Evolutionary conservation across 1,140 invertebrate genomes (phyloP).

Genomic region (Helicoverpa zea): DNA sequence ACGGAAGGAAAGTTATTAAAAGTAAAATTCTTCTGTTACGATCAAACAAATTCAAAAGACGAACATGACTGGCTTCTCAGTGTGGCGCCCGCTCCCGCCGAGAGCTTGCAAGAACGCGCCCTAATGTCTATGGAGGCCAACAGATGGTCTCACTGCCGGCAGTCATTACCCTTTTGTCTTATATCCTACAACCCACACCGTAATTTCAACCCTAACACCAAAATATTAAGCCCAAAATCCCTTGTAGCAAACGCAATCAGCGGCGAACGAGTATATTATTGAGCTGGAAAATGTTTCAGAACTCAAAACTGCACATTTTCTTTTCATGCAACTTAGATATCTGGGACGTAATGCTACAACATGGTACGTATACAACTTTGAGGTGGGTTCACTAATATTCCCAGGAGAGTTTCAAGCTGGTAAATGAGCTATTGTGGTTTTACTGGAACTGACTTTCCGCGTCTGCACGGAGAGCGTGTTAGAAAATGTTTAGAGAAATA

Average conservation of each 20-base stretch:
- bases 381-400: conserved; percentile 37
- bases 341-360: conserved; percentile 41
- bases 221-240: conserved; percentile 40
- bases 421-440: conserved; percentile 41
- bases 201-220: conserved; percentile 49
- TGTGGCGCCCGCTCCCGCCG: conserved; percentile 54
- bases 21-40: conserved; percentile 30
- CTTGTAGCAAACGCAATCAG: conserved; percentile 53
- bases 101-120: conserved; percentile 62
- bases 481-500: conserved; percentile 21
- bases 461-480: not conserved
- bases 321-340: conserved; percentile 44
- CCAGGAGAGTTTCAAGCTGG: not conserved
- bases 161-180: conserved; percentile 76
- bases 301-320: conserved; percentile 72
- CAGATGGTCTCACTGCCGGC: conserved; percentile 71
- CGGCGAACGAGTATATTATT: conserved; percentile 69
- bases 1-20: conserved; percentile 34
- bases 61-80: conserved; percentile 48
- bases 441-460: conserved; percentile 23
- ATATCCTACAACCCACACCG: conserved; percentile 48
- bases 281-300: conserved; percentile 72
- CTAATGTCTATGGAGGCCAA: conserved; percentile 70
- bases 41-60: conserved; percentile 44
- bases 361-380: conserved; percentile 33